Base-by-base conservation (phyloP, 2,888 invertebrate species). In the Colletes collaris region DNA sequence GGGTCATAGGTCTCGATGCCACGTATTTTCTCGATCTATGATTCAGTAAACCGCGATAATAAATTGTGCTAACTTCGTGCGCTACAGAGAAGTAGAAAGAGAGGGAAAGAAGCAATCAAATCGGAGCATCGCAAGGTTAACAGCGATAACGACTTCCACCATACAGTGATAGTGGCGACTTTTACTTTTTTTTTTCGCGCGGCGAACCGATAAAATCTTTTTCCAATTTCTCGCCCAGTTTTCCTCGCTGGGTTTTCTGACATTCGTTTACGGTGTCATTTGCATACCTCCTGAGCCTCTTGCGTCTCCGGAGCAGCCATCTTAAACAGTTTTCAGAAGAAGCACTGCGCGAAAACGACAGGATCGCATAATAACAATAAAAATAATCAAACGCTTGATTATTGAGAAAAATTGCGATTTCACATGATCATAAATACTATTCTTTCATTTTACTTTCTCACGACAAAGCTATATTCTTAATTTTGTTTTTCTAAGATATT, bases 71-170 rank as follows among this genome's bases (percentile, higher is more conserved):
- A 79, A 85, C 77, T 58, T 76, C 67, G 55, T 53, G 44, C 62
- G 16, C 16, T 56, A 53, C 59, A 35, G 10, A 49, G 68, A 53
- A 50, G 59, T 2, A 53, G 46, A 58, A 13, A 19, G 53, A 19
- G 11, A 16, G 10, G 8, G 44, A 52, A 35, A 52, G 27, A 16
- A 60, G 50, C 62, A 78, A 87, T 85, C 81, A 77, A 87, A 87
- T 16, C 79, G 66, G 87, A 86, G 65, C 83, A 81, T 87, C 83
- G 67, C 70, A 63, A 73, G 78, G 79, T 83, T 79, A 82, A 55
- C 50, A 0, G 52, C 35, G 86, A 86, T 87, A 86, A 83, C 67
- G 69, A 74, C n/a, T 10, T 62, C n/a, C 6, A 46, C 60, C 55
- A 27, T 13, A 55, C 81, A 75, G 70, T 53, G 80, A 75, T 75